These are phyloP conservation scores for Sebastes fasciatus DNA, from an alignment of 2,113 vertebrate genomes.

Conservation along the genomic window DNA sequence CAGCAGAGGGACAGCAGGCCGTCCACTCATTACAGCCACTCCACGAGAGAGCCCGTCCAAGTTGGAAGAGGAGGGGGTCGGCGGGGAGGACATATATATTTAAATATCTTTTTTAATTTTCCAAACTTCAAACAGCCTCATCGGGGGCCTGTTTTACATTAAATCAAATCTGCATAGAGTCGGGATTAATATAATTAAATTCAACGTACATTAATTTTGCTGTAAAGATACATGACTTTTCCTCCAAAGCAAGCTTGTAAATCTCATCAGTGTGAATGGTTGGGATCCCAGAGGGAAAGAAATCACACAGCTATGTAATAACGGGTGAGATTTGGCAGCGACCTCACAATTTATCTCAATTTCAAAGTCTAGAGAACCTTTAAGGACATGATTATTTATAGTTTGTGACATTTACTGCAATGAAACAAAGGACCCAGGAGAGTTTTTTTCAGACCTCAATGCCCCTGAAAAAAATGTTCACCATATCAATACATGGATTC, in stretches of 20 bases:
- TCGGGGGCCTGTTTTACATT: conserved; percentile 27
- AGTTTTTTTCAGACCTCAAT: conserved; percentile 6
- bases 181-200: conserved; percentile 58
- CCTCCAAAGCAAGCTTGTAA: conserved; percentile 48
- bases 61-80: background rate
- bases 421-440: conserved; percentile 43
- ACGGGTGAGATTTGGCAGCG: conserved; percentile 50
- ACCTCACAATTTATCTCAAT: conserved; percentile 58
- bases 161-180: conserved; percentile 42
- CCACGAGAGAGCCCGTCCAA: conserved; percentile 10
- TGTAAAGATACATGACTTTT: conserved; percentile 48
- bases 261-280: conserved; percentile 47
- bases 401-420: conserved; percentile 59
- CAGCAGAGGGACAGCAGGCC: conserved; percentile 30
- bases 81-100: conserved; percentile 4
- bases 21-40: conserved; percentile 59
- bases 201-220: conserved; percentile 38
- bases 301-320: conserved; percentile 59
- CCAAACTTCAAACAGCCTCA: conserved; percentile 29
- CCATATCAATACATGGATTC: background rate
- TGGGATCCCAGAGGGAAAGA: conserved; percentile 46
- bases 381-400: conserved; percentile 56
- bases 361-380: conserved; percentile 56
- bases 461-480: background rate
- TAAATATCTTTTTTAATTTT: conserved; percentile 26